phyloP scores from a whole-genome alignment of 2,113 vertebrate genomes.

The Rhizomys pruinosus region DNA sequence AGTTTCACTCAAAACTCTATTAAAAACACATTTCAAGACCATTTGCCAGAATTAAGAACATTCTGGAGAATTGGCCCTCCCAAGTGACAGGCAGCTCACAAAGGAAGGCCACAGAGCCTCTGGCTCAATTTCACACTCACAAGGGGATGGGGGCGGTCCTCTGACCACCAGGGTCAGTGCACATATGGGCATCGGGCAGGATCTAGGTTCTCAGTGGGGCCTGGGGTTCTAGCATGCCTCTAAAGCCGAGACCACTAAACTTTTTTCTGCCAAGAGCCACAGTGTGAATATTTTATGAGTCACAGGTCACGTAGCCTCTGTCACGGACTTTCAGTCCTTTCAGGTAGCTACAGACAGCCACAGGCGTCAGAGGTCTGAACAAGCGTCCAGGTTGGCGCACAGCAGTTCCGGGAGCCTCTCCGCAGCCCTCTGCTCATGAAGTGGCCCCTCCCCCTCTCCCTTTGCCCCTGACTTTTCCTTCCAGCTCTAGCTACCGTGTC shows the following conservation, averaged over 20 bases:
- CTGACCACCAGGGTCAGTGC: not conserved
- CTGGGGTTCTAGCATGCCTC: rapidly evolving
- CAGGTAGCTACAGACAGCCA: rapidly evolving
- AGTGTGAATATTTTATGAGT: too few relatives aligned
- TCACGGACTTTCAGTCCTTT: not conserved
- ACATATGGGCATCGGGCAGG: rapidly evolving
- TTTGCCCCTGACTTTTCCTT: too few relatives aligned
- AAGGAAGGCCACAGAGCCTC: rapidly evolving
- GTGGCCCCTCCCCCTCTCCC: too few relatives aligned
- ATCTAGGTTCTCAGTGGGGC: rapidly evolving
- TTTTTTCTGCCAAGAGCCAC: rapidly evolving
- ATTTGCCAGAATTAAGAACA: slow-evolving; percentile 48
- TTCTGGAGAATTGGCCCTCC: not conserved
- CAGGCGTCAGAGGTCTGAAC: rapidly evolving
- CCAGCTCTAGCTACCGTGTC: too few relatives aligned
- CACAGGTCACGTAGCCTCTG: rapidly evolving
- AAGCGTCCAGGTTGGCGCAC: not conserved
- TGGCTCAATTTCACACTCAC: rapidly evolving
- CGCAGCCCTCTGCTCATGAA: too few relatives aligned
- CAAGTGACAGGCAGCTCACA: rapidly evolving
- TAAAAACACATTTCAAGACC: slow-evolving; percentile 71
- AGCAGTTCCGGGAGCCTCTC: too few relatives aligned
- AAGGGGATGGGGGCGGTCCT: not conserved
- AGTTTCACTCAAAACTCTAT: slow-evolving; percentile 73
- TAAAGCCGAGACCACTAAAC: rapidly evolving